Evolutionary conservation across 2,113 vertebrate species (phyloP).

Genomic region (Ranitomeya variabilis): DNA sequence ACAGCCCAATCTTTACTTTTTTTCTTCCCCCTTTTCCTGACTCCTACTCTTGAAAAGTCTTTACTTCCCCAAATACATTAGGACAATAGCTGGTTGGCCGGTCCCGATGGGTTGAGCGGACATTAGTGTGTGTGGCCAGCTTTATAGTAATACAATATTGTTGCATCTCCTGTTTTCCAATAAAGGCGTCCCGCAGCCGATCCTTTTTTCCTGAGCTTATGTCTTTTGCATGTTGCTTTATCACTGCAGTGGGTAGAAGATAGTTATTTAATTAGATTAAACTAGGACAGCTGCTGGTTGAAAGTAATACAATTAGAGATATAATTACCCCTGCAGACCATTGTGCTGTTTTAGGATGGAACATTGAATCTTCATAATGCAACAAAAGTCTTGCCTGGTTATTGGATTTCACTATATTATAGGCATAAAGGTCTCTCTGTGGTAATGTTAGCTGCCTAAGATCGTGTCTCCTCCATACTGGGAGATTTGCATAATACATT

Average conservation of each 20-base stretch:
- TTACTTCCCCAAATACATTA: too few relatives aligned
- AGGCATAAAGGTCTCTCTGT: constrained; percentile 28
- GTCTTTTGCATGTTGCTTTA: constrained; percentile 55
- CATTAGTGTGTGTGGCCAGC: background rate
- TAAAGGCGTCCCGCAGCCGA: background rate
- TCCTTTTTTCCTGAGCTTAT: constrained; percentile 46
- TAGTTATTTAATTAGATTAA: constrained; percentile 62
- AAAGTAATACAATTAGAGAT: constrained; percentile 67
- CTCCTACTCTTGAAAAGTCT: too few relatives aligned
- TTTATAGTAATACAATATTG: background rate
- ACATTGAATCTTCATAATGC: constrained; percentile 59
- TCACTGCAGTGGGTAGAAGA: constrained; percentile 52
- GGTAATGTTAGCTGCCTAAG: constrained; percentile 18
- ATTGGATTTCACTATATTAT: constrained; percentile 53
- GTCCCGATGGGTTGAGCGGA: too few relatives aligned
- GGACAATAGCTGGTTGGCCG: too few relatives aligned
- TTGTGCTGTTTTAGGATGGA: constrained; percentile 58
- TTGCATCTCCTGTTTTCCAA: background rate
- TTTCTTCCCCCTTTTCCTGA: too few relatives aligned
- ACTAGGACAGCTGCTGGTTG: constrained; percentile 65
- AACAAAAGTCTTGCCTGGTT: constrained; percentile 54
- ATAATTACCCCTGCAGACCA: constrained; percentile 58
- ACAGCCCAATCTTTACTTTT: too few relatives aligned
- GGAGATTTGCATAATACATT: constrained; percentile 33
- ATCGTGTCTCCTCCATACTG: constrained; percentile 35